Conservation (phyloP, 2,888 invertebrate species). For the Maniola hyperantus region DNA sequence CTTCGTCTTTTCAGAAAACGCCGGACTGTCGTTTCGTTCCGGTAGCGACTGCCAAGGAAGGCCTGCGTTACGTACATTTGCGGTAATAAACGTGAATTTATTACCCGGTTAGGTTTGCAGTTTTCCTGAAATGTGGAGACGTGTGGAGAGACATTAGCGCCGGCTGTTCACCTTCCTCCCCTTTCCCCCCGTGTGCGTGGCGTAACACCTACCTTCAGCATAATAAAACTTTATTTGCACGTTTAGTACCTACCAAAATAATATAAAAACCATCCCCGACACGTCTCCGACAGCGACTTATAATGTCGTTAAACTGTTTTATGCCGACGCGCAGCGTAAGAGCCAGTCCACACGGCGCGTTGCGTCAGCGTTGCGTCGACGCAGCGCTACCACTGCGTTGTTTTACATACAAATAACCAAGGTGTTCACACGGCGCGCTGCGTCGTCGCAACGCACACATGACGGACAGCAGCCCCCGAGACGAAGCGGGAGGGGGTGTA, state of each 20-base stretch:
- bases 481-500: no score
- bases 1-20: conserved; percentile 54
- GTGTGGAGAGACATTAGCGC: conserved; percentile 67
- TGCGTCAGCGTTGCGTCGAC: no score
- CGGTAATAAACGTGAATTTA: conserved; percentile 80
- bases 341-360: no score
- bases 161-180: conserved; percentile 51
- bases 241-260: conserved; percentile 45
- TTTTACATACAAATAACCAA: no score
- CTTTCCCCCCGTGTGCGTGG: conserved; percentile 29
- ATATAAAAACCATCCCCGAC: conserved; percentile 44
- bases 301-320: conserved; percentile 44
- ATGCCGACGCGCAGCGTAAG: conserved; percentile 34
- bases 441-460: no score
- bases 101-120: conserved; percentile 77
- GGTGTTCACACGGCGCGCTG: no score
- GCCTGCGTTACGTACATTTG: conserved; percentile 72
- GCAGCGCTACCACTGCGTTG: no score
- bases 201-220: conserved; percentile 41
- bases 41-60: conserved; percentile 66
- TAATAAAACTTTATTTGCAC: conserved; percentile 45
- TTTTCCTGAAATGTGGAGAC: conserved; percentile 77
- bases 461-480: no score
- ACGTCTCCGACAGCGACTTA: conserved; percentile 41
- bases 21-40: conserved; percentile 69